These are phyloP conservation scores for Brenthis ino DNA, from an alignment of 2,888 invertebrate species.

Conservation along the genomic window DNA sequence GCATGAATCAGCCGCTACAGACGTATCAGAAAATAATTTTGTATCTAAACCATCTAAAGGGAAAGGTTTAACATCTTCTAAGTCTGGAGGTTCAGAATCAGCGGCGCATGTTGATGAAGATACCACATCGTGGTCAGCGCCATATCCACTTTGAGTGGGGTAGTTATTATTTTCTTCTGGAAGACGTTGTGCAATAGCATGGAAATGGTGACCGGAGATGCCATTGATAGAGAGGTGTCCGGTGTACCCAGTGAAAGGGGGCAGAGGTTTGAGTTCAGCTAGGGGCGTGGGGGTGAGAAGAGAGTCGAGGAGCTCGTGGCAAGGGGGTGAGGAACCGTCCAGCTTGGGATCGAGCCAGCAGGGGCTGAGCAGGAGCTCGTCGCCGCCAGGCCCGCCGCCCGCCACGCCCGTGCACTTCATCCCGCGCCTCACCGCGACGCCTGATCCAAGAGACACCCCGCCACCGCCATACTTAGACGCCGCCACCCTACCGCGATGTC, in stretches of 20 bases:
- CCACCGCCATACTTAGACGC: conserved; percentile 79
- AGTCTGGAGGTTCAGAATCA: conserved; percentile 83
- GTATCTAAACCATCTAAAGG: conserved; percentile 78
- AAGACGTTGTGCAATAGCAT: conserved; percentile 90
- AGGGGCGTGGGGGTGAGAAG: conserved; percentile 85
- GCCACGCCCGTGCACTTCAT: conserved; percentile 82
- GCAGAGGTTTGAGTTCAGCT: conserved; percentile 91
- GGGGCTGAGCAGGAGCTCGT: conserved; percentile 87
- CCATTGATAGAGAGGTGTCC: conserved; percentile 93
- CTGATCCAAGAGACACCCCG: conserved; percentile 71
- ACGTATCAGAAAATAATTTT: conserved; percentile 75
- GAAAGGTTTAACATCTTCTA: conserved; percentile 84
- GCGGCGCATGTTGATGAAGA: conserved; percentile 88
- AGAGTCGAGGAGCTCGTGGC: conserved; percentile 88
- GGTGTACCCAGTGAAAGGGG: conserved; percentile 93
- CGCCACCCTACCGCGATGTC: conserved; percentile 78
- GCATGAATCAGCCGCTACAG: conserved; percentile 81
- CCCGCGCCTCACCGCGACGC: conserved; percentile 75
- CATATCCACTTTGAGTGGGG: conserved; percentile 83
- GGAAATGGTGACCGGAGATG: conserved; percentile 93
- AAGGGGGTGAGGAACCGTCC: conserved; percentile 72
- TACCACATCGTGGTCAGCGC: conserved; percentile 87
- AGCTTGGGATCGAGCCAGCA: conserved; percentile 87
- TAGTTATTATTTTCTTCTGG: conserved; percentile 89
- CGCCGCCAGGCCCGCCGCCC: conserved; percentile 80